phyloP scores from a whole-genome alignment of 2,888 invertebrate species.

The Zootermopsis nevadensis region DNA sequence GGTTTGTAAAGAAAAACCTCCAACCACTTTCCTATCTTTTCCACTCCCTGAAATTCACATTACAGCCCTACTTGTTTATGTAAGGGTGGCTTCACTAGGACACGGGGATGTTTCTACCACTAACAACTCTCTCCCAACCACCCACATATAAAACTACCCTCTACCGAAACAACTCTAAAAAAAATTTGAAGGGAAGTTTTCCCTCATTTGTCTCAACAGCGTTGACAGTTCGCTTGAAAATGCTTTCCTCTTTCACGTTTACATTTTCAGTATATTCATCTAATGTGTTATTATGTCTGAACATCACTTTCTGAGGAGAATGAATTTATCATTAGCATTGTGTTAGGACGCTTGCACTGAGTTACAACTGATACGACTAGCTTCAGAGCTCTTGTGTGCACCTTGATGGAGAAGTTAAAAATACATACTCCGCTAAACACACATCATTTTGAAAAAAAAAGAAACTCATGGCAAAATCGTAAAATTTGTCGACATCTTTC shows the following conservation, averaged over 20 bases:
- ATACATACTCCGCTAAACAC: too few species aligned
- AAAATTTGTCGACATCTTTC: too few species aligned
- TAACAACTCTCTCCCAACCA: conserved; percentile 29
- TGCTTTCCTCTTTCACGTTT: conserved; percentile 47
- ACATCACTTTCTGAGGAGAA: conserved; percentile 16
- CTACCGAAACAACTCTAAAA: conserved; percentile 20
- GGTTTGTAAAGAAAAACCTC: conserved; percentile 38
- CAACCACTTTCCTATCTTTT: conserved; percentile 34
- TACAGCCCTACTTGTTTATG: conserved; percentile 41
- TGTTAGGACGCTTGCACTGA: too few species aligned
- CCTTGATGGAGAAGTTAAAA: not conserved
- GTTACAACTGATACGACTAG: too few species aligned
- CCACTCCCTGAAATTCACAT: conserved; percentile 37
- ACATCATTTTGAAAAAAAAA: too few species aligned
- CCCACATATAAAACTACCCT: conserved; percentile 28
- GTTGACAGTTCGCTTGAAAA: conserved; percentile 49
- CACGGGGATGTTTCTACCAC: conserved; percentile 37
- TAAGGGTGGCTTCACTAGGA: conserved; percentile 37
- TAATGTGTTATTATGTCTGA: conserved; percentile 29
- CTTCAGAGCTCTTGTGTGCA: not conserved
- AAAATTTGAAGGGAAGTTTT: conserved; percentile 49
- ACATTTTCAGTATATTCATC: not conserved
- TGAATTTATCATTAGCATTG: conserved; percentile 21
- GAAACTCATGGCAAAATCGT: too few species aligned
- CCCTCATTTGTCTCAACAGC: conserved; percentile 49